These are phyloP conservation scores for Tenthredo amoena DNA, from an alignment of 2,888 invertebrate species.

Conservation along the genomic window DNA sequence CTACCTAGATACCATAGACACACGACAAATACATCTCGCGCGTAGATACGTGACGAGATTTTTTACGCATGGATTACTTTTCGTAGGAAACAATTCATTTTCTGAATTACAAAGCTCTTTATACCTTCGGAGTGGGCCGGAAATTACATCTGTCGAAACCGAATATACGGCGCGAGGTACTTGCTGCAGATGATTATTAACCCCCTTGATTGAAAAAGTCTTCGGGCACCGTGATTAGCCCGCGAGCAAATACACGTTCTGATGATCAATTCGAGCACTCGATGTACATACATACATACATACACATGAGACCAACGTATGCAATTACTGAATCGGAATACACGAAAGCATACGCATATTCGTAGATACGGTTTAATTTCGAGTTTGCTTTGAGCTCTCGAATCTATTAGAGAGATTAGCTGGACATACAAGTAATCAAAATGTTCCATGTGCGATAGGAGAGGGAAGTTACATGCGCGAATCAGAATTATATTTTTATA, in stretches of 20 bases:
- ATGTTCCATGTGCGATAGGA: neutral
- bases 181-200: neutral
- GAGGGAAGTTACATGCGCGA: neutral
- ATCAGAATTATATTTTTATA: neutral
- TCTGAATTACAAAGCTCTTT: neutral
- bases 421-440: neutral
- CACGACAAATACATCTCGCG: neutral
- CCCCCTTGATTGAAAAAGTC: neutral
- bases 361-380: neutral
- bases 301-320: neutral
- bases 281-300: no score
- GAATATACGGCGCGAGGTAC: neutral
- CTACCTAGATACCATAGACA: neutral
- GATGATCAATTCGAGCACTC: conserved; percentile 7
- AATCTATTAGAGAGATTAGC: neutral
- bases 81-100: neutral
- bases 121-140: neutral
- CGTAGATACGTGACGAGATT: no score
- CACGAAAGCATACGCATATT: neutral
- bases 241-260: neutral
- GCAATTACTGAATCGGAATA: neutral
- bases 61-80: neutral
- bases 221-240: neutral
- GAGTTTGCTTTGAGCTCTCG: neutral
- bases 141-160: neutral